Percentiles rank a stretch among this genome's conserved stretches.
phyloP scores from a whole-genome alignment of 1,140 invertebrate genomes.

The Notospermus geniculatus region DNA sequence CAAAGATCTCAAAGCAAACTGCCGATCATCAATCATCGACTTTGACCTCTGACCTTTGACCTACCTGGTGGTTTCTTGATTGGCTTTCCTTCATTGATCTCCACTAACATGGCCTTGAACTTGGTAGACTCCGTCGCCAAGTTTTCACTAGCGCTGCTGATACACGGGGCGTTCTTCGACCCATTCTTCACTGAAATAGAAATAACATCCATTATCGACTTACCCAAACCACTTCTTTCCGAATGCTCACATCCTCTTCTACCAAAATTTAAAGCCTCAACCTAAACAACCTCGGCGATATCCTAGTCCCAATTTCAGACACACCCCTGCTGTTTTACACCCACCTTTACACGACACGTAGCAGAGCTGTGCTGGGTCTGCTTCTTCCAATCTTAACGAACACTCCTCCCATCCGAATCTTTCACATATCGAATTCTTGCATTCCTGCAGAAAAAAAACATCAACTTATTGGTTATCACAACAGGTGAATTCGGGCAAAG shows the following conservation, averaged over 20 bases:
- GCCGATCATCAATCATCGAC: not conserved
- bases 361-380: slow-evolving; percentile 75
- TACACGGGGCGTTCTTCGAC: not conserved
- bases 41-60: not conserved
- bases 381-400: slow-evolving; percentile 77
- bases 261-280: too few relatives aligned
- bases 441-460: slow-evolving; percentile 63
- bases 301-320: not conserved
- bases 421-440: slow-evolving; percentile 91
- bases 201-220: too few relatives aligned
- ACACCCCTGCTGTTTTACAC: not conserved
- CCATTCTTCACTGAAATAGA: not conserved
- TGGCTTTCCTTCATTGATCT: not conserved
- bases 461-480: too few relatives aligned
- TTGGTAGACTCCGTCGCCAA: not conserved
- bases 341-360: slow-evolving; percentile 81
- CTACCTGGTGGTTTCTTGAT: slow-evolving; percentile 2
- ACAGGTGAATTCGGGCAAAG: too few relatives aligned
- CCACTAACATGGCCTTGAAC: not conserved
- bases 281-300: too few relatives aligned
- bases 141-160: not conserved
- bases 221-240: too few relatives aligned
- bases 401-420: slow-evolving; percentile 93
- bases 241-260: too few relatives aligned
- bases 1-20: too few relatives aligned